phyloP scores from a whole-genome alignment of 2,113 vertebrate genomes.

The Cephalopholis sonnerati region DNA sequence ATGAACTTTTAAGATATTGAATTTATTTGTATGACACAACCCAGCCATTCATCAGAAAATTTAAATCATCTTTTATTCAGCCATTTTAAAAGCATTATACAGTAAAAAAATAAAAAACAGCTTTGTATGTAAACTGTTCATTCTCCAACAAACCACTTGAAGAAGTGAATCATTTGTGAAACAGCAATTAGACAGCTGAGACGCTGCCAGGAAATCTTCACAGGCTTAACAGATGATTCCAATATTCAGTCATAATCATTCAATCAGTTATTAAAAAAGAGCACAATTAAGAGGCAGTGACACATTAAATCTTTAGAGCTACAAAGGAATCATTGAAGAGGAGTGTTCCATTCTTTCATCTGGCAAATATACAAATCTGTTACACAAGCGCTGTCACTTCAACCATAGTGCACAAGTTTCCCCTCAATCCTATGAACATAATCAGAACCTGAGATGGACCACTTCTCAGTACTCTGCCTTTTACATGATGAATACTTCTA shows the following conservation, averaged over 20 bases:
- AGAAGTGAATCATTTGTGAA: not conserved
- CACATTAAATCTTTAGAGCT: not conserved
- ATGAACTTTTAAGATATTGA: not conserved
- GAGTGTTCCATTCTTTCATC: not conserved
- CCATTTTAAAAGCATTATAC: constrained; percentile 5
- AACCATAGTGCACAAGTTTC: not conserved
- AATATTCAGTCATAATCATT: constrained; percentile 11
- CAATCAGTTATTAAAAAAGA: not conserved
- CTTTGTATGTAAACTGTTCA: not conserved
- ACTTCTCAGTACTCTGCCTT: not conserved
- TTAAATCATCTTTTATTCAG: constrained; percentile 26
- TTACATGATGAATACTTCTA: not conserved
- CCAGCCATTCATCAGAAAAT: not conserved
- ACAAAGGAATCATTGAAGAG: constrained; percentile 4
- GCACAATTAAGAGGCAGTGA: not conserved
- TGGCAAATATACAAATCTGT: not conserved
- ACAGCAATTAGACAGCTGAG: not conserved
- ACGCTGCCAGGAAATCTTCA: not conserved
- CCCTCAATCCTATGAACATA: not conserved
- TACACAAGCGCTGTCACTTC: not conserved
- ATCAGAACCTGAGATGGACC: constrained; percentile 34
- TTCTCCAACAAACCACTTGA: not conserved
- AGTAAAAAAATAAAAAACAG: constrained; percentile 32
- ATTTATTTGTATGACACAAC: not conserved
- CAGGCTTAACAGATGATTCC: constrained; percentile 3